A percentile compares a stretch with the other conserved stretches of the same genome.
Conservation (phyloP, 2,888 invertebrate genomes). For the Panzeria rudis region DNA sequence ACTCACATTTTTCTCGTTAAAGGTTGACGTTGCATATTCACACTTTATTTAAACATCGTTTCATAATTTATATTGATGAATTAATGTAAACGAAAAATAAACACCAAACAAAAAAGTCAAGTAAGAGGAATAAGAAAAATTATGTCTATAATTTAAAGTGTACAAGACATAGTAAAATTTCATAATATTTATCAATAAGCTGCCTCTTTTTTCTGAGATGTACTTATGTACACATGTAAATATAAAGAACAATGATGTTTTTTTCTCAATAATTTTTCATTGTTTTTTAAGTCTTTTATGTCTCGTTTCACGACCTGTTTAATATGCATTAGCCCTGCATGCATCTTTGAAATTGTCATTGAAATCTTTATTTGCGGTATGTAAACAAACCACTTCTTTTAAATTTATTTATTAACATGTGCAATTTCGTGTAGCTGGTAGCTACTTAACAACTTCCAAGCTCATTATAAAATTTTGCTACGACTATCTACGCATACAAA, state of each 20-base stretch:
- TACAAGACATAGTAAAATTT: neutral
- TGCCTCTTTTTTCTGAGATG: neutral
- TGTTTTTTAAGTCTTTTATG: neutral
- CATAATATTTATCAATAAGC: conserved; percentile 5
- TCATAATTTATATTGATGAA: neutral
- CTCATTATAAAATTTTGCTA: neutral
- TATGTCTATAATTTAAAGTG: conserved; percentile 28
- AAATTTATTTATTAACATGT: neutral
- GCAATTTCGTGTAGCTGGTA: no score
- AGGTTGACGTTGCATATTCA: conserved; percentile 1
- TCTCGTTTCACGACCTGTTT: no score
- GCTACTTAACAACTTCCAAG: no score
- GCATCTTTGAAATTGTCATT: neutral
- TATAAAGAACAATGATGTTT: neutral
- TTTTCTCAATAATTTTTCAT: neutral
- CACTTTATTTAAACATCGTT: conserved; percentile 8
- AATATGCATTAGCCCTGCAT: neutral
- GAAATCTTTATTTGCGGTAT: neutral
- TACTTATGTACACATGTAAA: neutral
- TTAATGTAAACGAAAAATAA: conserved; percentile 1
- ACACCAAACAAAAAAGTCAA: conserved; percentile 26
- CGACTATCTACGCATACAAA: no score
- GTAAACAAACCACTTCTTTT: neutral
- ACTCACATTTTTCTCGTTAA: neutral
- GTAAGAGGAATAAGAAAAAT: conserved; percentile 16